These are phyloP conservation scores for Sesia apiformis DNA, from an alignment of 2,888 invertebrate species.

Conservation along the genomic window DNA sequence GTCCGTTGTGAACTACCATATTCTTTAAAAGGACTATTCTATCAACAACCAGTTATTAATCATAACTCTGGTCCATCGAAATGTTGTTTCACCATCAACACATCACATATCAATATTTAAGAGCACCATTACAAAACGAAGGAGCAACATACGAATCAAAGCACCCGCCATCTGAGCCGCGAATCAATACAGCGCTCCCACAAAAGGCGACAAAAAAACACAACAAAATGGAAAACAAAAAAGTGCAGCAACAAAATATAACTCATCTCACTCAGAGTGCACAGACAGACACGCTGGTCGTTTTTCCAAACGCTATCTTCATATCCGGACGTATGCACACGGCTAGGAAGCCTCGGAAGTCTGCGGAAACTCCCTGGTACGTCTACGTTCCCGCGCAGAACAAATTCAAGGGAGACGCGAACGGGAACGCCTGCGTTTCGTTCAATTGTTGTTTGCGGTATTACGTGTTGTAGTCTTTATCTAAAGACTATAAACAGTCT, in stretches of 20 bases:
- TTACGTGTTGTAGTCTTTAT: slow-evolving; percentile 6
- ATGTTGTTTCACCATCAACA: no score
- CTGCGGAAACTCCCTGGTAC: not conserved
- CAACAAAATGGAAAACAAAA: slow-evolving; percentile 38
- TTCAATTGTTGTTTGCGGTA: slow-evolving; percentile 1
- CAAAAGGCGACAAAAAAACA: slow-evolving; percentile 43
- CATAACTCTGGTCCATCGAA: no score
- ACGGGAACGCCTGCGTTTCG: not conserved
- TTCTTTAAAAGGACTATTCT: no score
- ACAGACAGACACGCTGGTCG: slow-evolving; percentile 32
- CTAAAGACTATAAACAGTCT: slow-evolving; percentile 17
- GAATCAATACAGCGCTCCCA: slow-evolving; percentile 34
- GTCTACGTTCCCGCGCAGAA: not conserved
- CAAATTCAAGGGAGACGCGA: not conserved
- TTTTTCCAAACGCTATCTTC: slow-evolving; percentile 66
- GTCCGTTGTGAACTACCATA: no score
- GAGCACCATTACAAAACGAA: no score
- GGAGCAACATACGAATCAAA: not conserved
- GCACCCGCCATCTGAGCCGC: slow-evolving; percentile 2
- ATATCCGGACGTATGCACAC: slow-evolving; percentile 46
- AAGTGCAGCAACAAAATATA: slow-evolving; percentile 44
- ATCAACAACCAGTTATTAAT: no score
- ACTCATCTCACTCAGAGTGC: slow-evolving; percentile 25
- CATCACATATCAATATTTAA: no score
- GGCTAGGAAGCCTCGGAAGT: not conserved